These are phyloP conservation scores for Echeneis naucrates DNA, from an alignment of 2,797 vertebrate species.

Conservation along the genomic window DNA sequence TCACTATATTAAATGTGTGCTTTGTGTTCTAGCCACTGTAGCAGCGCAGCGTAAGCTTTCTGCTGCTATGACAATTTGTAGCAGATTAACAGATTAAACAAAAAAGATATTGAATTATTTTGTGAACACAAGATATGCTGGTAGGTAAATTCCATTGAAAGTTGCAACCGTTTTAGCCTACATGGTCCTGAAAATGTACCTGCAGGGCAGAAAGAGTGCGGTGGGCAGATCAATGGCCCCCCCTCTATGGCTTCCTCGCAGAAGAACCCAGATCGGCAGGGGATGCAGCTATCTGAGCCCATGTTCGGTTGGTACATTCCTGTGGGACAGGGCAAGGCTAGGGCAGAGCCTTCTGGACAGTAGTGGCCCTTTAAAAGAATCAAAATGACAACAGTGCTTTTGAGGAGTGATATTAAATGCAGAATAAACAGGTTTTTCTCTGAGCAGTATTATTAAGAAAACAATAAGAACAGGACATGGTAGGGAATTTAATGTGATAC, in stretches of 20 bases:
- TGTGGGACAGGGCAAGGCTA: slow-evolving; percentile 86
- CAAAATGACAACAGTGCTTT: slow-evolving; percentile 4
- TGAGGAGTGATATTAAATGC: slow-evolving; percentile 9
- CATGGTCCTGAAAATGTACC: slow-evolving; percentile 65
- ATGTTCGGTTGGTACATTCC: slow-evolving; percentile 90
- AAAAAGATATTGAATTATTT: neutral
- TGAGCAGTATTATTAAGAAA: slow-evolving; percentile 12
- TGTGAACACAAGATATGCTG: neutral
- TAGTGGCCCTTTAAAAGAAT: slow-evolving; percentile 88
- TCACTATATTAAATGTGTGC: too few species aligned
- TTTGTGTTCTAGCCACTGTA: too few species aligned
- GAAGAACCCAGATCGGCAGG: slow-evolving; percentile 90
- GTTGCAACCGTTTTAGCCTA: neutral
- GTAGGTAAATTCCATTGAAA: neutral
- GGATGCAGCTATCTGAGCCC: slow-evolving; percentile 87
- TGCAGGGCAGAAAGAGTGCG: slow-evolving; percentile 90
- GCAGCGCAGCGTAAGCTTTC: too few species aligned
- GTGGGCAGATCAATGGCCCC: slow-evolving; percentile 86
- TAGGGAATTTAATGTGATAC: slow-evolving; percentile 1
- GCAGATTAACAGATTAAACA: too few species aligned
- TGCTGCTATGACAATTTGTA: neutral
- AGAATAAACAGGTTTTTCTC: slow-evolving; percentile 18
- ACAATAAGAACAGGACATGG: neutral
- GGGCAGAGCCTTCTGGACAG: slow-evolving; percentile 85
- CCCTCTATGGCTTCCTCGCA: slow-evolving; percentile 88